Percentiles rank a stretch among this genome's conserved stretches.
Conservation (phyloP, 2,113 vertebrate genomes). For the Malurus elegans region DNA sequence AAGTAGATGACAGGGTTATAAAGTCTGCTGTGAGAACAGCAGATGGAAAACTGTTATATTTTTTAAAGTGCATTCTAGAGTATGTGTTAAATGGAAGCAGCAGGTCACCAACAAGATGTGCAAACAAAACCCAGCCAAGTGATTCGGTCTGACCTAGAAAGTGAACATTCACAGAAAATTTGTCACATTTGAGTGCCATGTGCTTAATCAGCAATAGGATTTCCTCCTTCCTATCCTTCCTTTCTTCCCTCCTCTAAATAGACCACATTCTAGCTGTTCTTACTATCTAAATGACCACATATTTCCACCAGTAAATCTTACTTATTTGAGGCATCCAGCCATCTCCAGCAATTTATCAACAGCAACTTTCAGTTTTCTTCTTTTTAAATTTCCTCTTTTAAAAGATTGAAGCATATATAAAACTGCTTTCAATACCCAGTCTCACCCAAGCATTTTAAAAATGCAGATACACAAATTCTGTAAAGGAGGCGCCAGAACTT, state of each 20-base stretch:
- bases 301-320: neutral
- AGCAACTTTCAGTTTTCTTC: neutral
- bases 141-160: constrained; percentile 22
- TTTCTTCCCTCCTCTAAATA: neutral
- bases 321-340: neutral
- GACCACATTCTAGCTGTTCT: neutral
- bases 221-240: neutral
- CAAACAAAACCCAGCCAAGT: constrained; percentile 28
- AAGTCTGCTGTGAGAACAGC: constrained; percentile 6
- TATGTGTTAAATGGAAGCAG: constrained; percentile 23
- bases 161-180: neutral
- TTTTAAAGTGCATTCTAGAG: neutral
- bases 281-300: neutral
- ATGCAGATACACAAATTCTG: neutral
- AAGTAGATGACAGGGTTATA: neutral
- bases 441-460: neutral
- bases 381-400: neutral
- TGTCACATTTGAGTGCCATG: neutral
- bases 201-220: neutral
- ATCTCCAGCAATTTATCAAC: neutral
- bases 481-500: neutral
- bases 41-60: neutral
- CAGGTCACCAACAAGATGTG: constrained; percentile 3
- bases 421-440: neutral
- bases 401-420: neutral